Percentiles rank a stretch among this genome's conserved stretches.
These are phyloP conservation scores for Eretmochelys imbricata DNA, from an alignment of 2,113 vertebrate genomes.

Conservation along the genomic window DNA sequence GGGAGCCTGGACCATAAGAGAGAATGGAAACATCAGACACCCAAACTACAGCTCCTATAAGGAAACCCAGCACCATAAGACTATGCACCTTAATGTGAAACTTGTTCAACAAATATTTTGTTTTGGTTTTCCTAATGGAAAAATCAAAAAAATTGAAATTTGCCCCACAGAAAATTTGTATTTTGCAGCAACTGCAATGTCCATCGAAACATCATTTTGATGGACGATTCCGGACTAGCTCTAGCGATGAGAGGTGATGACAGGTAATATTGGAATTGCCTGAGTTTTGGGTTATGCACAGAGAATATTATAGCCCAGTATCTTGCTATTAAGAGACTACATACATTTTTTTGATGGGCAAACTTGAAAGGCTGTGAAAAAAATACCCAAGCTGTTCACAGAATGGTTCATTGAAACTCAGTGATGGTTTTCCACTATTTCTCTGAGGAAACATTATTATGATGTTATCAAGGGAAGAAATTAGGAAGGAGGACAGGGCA, in stretches of 20 bases:
- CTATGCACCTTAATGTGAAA: background rate
- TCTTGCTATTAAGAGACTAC: background rate
- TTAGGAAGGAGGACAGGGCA: background rate
- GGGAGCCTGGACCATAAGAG: background rate
- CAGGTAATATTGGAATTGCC: background rate
- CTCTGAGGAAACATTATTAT: background rate
- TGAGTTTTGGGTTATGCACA: background rate
- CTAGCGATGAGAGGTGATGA: rapidly evolving
- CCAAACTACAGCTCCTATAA: background rate
- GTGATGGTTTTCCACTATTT: background rate
- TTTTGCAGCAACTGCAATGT: background rate
- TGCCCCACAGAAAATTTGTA: background rate
- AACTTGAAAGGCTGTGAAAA: background rate
- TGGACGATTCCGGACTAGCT: background rate
- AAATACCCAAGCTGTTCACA: background rate
- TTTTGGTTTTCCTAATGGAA: background rate
- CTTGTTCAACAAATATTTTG: too few relatives aligned
- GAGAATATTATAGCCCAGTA: rapidly evolving
- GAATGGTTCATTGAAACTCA: background rate
- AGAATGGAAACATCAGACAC: background rate
- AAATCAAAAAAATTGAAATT: background rate
- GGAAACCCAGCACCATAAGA: too few relatives aligned
- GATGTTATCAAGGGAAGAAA: background rate
- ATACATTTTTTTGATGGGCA: background rate
- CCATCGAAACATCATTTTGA: background rate